Base-by-base conservation (phyloP, 2,888 invertebrate genomes). In the Autographa pulchrina region DNA sequence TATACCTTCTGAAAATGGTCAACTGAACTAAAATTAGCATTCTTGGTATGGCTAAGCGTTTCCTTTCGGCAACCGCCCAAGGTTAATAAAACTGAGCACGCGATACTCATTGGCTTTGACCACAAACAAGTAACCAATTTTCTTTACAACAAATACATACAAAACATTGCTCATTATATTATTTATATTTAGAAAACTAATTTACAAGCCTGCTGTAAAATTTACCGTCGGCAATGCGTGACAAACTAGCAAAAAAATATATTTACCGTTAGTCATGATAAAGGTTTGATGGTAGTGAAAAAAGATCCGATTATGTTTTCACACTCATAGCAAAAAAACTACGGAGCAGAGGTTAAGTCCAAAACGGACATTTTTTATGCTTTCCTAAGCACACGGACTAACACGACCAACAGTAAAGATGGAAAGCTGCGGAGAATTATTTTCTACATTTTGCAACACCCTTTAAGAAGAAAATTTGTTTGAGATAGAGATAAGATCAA, bases 61-160 rank as follows among this genome's bases (percentile, higher is more conserved):
- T 78, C 74, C 66, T 81, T 72, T 70, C n/a, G 60, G 65, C 61
- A 25, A 69, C 58, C 38, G 59, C 65, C 59, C 62, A 70, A 75
- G 82, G 79, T 75, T 78, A 82, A 78, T 75, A 68, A 54, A 25
- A 32, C 20, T 18, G 52, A 32, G 18, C 82, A 84, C 84, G 84
- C 82, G 32, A 82, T 70, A 69, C 59, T 61, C 71, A 38, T 65
- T 65, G 35, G n/a, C 52, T 62, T 43, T 32, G 13, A 43, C 16
- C 48, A 60, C 38, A 25, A 35, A 11, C 31, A 48, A 48, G 13
- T 25, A 56, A 56, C 48, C 54, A 56, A 56, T 56, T 56, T 56
- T 25, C 13, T 56, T 20, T 56, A 11, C 25, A 56, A 20, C 54
- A 3, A 54, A 56, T 56, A 13, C 13, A 56, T 56, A 13, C n/a